Base-by-base conservation (phyloP, 1,140 invertebrate species). In the Argopecten irradians region DNA sequence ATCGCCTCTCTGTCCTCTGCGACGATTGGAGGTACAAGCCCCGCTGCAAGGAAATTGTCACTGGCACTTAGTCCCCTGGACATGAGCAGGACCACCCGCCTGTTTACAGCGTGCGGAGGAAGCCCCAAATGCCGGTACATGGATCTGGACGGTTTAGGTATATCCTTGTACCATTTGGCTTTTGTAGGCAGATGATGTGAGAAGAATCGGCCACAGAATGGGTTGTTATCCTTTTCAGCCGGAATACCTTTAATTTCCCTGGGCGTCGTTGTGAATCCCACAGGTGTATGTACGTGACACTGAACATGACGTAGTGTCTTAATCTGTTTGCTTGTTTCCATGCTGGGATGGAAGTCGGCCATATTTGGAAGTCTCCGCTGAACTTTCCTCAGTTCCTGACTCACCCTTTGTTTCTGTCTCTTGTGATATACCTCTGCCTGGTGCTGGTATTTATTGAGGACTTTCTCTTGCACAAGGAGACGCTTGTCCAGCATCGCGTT, bases 141-240 rank as follows among this genome's bases (percentile, higher is more conserved):
- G 33, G 34, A 35, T 13, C 3, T 84, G 55, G 34, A 36, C 19
- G 41, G 39, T 85, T 83, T 82, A 46, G 88, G 95, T 95, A 87
- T 90, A 14, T 89, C 82, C 32, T 87, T 87, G 86, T 93, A 93
- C 83, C 82, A 91, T 32, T 84, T 88, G 32, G 89, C 85, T 84
- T 94, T 94, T n/a, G 89, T 90, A 33, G 93, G 93, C 28, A 93
- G 87, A 88, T 93, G 93, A 82, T 94, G 93, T 34, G 93, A 89
- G 86, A 92, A 91, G 86, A 89, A 93, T 28, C 93, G 85, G 28
- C 92, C 91, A 91, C 93, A 94, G 82, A 94, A 93, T 32, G 93
- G 91, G 34, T 90, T 88, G 33, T 93, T 91, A 9, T 90, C 86
- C 83, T 92, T 93, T 83, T 93, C 93, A 33, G 89, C 89, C 0